Conservation (phyloP, 2,888 invertebrate species). For the Protodeltote pygarga region DNA sequence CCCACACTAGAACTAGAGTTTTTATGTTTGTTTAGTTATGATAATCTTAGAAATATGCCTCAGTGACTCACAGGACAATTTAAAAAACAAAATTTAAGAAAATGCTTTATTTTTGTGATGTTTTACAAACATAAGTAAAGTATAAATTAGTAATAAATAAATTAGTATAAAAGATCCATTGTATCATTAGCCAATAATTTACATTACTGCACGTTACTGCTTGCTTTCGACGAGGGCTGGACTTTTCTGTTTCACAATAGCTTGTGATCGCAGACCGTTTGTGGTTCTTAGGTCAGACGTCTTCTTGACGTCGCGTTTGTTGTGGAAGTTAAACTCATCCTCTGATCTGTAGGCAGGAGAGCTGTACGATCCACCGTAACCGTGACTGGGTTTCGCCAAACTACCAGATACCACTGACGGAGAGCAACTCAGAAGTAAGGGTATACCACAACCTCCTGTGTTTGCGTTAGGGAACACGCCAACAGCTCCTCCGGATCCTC, state of each 20-base stretch:
- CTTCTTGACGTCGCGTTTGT: conserved; percentile 70
- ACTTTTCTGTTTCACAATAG: conserved; percentile 45
- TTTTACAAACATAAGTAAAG: conserved; percentile 42
- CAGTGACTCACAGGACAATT: not conserved
- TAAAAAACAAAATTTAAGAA: conserved; percentile 22
- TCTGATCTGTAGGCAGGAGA: conserved; percentile 67
- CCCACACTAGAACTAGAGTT: no score
- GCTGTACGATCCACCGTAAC: conserved; percentile 48
- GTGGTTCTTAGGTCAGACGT: conserved; percentile 34
- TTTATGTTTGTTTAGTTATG: not conserved
- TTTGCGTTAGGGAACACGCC: conserved; percentile 78
- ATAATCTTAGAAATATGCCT: not conserved
- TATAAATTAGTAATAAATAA: conserved; percentile 37
- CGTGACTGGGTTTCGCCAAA: conserved; percentile 65
- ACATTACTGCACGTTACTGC: conserved; percentile 19
- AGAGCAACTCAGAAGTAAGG: conserved; percentile 77
- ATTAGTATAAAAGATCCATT: conserved; percentile 8
- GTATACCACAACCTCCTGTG: conserved; percentile 74
- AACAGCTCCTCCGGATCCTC: conserved; percentile 59
- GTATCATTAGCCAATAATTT: not conserved
- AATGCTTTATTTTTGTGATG: conserved; percentile 51
- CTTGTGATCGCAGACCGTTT: conserved; percentile 33
- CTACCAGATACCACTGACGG: conserved; percentile 76
- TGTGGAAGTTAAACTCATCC: conserved; percentile 68
- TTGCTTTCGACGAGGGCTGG: conserved; percentile 40